phyloP scores from a whole-genome alignment of 2,888 invertebrate genomes.

The Cephonodes hylas region DNA sequence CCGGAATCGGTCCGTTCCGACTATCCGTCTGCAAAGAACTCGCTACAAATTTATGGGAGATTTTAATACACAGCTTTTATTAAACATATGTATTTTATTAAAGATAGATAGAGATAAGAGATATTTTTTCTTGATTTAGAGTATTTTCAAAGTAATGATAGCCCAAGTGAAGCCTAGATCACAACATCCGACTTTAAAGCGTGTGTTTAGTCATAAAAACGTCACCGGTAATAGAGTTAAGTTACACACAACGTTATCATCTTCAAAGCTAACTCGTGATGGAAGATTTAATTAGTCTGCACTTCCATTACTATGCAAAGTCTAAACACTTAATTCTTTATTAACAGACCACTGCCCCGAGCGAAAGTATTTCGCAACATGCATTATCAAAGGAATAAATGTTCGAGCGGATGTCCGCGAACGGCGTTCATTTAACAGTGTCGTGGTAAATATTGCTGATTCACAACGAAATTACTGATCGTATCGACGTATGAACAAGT shows the following conservation, averaged over 20 bases:
- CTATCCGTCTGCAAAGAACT: neutral
- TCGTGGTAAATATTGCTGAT: conserved; percentile 25
- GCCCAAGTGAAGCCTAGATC: too few species aligned
- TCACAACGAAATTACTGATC: conserved; percentile 31
- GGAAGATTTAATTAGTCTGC: neutral
- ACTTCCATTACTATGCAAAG: neutral
- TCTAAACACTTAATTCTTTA: neutral
- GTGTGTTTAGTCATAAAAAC: too few species aligned
- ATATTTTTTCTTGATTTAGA: too few species aligned
- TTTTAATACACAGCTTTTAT: neutral
- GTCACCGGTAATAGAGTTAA: too few species aligned
- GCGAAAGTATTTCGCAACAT: neutral
- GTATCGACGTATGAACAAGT: conserved; percentile 21
- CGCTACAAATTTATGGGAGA: neutral
- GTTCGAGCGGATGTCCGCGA: neutral
- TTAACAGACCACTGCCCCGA: neutral
- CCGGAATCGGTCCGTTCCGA: neutral
- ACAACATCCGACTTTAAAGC: too few species aligned
- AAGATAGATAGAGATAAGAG: too few species aligned
- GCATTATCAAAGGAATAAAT: neutral
- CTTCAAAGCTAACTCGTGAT: neutral
- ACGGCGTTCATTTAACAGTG: conserved; percentile 8
- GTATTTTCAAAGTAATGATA: too few species aligned
- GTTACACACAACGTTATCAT: neutral
- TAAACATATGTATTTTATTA: too few species aligned